phyloP scores from a whole-genome alignment of 2,113 vertebrate genomes.

The Dromaius novaehollandiae region DNA sequence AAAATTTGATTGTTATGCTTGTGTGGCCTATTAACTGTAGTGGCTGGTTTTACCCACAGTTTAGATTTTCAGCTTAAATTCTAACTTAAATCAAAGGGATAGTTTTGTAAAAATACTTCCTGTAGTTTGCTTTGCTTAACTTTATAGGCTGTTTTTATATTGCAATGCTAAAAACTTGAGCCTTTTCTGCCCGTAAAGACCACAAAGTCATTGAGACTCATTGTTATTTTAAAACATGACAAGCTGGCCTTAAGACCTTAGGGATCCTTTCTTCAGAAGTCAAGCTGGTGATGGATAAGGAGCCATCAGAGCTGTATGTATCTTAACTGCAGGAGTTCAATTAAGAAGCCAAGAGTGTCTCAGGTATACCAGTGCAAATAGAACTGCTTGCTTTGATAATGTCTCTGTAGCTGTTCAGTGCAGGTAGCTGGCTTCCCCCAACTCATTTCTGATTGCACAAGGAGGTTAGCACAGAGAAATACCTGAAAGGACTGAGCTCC shows the following conservation, averaged over 20 bases:
- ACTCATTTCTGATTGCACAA: conserved; percentile 60
- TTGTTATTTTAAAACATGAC: conserved; percentile 60
- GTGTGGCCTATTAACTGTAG: not conserved
- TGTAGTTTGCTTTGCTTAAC: conserved; percentile 53
- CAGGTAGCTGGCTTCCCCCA: conserved; percentile 49
- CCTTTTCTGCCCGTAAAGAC: conserved; percentile 37
- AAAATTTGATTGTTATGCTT: conserved; percentile 29
- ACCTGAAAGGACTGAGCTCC: conserved; percentile 25
- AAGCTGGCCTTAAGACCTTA: conserved; percentile 57
- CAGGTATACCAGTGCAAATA: conserved; percentile 7
- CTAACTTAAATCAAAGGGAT: conserved; percentile 8
- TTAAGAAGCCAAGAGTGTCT: conserved; percentile 66
- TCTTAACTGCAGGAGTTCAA: conserved; percentile 64
- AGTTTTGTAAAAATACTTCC: conserved; percentile 44
- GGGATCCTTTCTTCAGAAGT: conserved; percentile 59
- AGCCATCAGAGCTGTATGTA: conserved; percentile 49
- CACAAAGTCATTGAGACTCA: conserved; percentile 38
- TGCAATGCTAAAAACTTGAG: conserved; percentile 43
- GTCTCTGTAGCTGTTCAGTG: conserved; percentile 35
- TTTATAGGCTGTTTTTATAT: conserved; percentile 50
- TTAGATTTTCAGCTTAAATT: conserved; percentile 43
- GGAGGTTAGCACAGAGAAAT: conserved; percentile 44
- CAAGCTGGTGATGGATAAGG: conserved; percentile 51
- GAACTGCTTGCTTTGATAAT: conserved; percentile 53
- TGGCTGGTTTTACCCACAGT: conserved; percentile 8